Evolutionary conservation across 1,140 invertebrate species (phyloP).

Genomic region (Drosophila persimilis): DNA sequence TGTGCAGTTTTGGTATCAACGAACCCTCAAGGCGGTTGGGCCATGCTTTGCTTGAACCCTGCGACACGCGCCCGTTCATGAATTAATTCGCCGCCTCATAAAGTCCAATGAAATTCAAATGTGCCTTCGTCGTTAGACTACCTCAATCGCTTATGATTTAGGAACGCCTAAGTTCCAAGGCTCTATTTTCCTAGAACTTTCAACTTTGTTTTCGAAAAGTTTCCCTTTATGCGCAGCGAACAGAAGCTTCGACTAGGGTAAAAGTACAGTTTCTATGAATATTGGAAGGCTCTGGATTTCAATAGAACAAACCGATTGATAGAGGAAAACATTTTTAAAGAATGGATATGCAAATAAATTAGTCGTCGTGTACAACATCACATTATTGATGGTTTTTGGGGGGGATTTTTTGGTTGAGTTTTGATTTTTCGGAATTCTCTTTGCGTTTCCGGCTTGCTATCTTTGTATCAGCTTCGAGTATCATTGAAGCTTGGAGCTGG

Average conservation of each 20-base stretch:
- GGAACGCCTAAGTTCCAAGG: background rate
- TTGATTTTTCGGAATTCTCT: constrained; percentile 45
- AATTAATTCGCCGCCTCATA: constrained; percentile 4
- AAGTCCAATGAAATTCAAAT: constrained; percentile 20
- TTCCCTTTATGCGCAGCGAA: background rate
- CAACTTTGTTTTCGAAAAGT: too few species aligned
- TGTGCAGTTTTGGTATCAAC: background rate
- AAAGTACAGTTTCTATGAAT: background rate
- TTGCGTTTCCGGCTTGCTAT: constrained; percentile 61
- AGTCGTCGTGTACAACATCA: constrained; percentile 6
- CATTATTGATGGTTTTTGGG: constrained; percentile 58
- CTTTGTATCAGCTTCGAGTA: constrained; percentile 64
- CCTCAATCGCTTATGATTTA: constrained; percentile 15
- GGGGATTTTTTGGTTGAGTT: constrained; percentile 42
- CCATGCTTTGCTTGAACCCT: constrained; percentile 6
- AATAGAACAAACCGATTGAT: constrained; percentile 4
- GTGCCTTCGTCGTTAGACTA: background rate
- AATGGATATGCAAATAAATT: constrained; percentile 49
- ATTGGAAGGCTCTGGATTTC: constrained; percentile 27
- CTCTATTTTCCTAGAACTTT: background rate
- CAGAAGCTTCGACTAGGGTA: too few species aligned
- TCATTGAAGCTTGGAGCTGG: constrained; percentile 54
- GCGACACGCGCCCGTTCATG: background rate
- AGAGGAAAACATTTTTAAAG: constrained; percentile 30
- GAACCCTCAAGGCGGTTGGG: constrained; percentile 3